Base-by-base conservation (phyloP, 1,140 invertebrate species). In the Tachypleus tridentatus region DNA sequence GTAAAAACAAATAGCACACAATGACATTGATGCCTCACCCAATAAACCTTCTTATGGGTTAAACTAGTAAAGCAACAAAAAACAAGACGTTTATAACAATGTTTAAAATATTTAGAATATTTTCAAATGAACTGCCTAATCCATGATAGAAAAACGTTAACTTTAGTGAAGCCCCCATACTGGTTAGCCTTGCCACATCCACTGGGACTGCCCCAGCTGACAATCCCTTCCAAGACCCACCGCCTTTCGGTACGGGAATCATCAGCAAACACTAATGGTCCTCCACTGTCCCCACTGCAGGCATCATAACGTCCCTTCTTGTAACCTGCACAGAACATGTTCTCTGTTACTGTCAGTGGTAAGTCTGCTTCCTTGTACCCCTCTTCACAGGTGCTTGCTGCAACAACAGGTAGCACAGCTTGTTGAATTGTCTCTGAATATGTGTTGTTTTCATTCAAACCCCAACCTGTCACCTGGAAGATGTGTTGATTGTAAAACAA, bases 201-300 rank as follows among this genome's bases (percentile, higher is more conserved):
- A 10, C 49, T 11, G 3, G 67, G 67, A 60, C 62, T 64, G 11
- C 67, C 67, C 67, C 67, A 68, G 47, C 67, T 68, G 10, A 66
- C 64, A 7, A 68, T 64, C 2, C 67, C 67, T 51, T 68, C 67
- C 4, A 68, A 54, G 9, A 68, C 61, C 67, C 67, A 68, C 51
- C 64, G 63, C n/a, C 67, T 63, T 56, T 68, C 64, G 9, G 50
- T 53, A 11, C 63, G 60, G 8, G 67, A 61, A 48, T 66, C 61
- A 11, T 68, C 67, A 4, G 57, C 58, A 48, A 68, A 68, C 5
- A 68, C 67, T 62, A 68, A 63, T 3, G 67, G 67, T 10, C 67
- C 67, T n/a, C 67, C 67, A 62, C 67, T 68, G 11, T 68, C 67
- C 5, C 67, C 67, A 62, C 67, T 66, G 29, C 67, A 68, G 6